Evolutionary conservation across 2,888 invertebrate species (phyloP).

Genomic region (Mythimna impura): DNA sequence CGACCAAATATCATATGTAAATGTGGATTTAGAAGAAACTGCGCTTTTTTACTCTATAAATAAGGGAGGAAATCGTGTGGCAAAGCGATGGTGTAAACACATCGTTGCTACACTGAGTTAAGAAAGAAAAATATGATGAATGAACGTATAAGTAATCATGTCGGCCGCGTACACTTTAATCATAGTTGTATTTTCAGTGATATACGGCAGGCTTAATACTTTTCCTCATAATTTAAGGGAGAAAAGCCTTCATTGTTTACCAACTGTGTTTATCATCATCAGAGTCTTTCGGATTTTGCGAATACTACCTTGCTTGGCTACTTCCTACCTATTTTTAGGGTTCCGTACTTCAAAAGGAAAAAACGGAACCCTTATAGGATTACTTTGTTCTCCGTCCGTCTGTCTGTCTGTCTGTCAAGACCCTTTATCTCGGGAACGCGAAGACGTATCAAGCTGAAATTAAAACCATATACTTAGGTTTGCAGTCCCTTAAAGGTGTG

Average conservation of each 20-base stretch:
- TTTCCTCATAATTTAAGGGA: constrained; percentile 38
- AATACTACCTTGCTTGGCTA: neutral
- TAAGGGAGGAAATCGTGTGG: constrained; percentile 65
- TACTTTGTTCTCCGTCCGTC: too few species aligned
- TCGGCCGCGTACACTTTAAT: constrained; percentile 76
- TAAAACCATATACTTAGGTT: too few species aligned
- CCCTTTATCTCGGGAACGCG: too few species aligned
- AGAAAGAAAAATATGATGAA: constrained; percentile 79
- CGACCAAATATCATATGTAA: constrained; percentile 54
- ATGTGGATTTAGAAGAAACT: constrained; percentile 48
- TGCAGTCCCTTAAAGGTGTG: too few species aligned
- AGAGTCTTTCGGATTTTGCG: neutral
- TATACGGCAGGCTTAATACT: constrained; percentile 43
- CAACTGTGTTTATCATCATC: constrained; percentile 25
- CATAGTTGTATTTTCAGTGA: constrained; percentile 68
- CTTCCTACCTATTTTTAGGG: neutral
- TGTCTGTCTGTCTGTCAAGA: too few species aligned
- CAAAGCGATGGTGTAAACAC: constrained; percentile 62
- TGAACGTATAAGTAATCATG: constrained; percentile 80
- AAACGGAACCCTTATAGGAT: too few species aligned
- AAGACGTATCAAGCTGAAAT: too few species aligned
- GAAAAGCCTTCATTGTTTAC: constrained; percentile 11
- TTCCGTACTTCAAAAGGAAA: neutral
- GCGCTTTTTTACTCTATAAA: constrained; percentile 57
- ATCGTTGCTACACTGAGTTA: constrained; percentile 63